Percentiles rank a stretch among this genome's conserved stretches.
Conservation (phyloP, 2,797 vertebrate species). For the Adrianichthys oophorus region DNA sequence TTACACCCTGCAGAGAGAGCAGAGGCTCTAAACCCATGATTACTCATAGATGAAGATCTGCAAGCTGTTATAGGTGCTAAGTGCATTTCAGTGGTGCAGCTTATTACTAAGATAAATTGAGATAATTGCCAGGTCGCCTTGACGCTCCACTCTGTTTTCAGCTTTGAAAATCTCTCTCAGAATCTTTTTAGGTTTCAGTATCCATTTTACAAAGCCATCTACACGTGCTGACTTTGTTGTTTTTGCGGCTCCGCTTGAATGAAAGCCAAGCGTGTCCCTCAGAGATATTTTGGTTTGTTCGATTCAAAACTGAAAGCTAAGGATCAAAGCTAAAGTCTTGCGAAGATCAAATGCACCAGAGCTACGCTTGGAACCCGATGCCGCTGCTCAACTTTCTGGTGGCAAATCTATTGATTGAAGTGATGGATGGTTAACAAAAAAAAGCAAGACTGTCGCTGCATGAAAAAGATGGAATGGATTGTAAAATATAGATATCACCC, state of each 20-base stretch:
- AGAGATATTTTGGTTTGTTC: slow-evolving; percentile 35
- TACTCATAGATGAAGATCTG: slow-evolving; percentile 16
- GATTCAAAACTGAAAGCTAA: slow-evolving; percentile 40
- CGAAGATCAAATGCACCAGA: slow-evolving; percentile 34
- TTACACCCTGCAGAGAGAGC: slow-evolving; percentile 1
- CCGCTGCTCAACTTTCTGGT: slow-evolving; percentile 29
- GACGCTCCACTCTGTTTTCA: slow-evolving; percentile 13
- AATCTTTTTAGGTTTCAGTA: slow-evolving; percentile 6
- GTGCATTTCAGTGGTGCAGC: slow-evolving; percentile 5
- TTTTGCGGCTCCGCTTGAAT: slow-evolving; percentile 22
- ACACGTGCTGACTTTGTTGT: slow-evolving; percentile 30
- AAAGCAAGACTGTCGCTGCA: slow-evolving; percentile 11
- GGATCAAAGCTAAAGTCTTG: slow-evolving; percentile 46
- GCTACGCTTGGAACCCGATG: slow-evolving; percentile 25
- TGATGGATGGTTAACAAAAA: slow-evolving; percentile 41
- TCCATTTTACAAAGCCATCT: slow-evolving; percentile 18
- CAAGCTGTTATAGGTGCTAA: slow-evolving; percentile 6
- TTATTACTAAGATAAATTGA: slow-evolving; percentile 13
- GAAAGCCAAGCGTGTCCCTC: slow-evolving; percentile 25
- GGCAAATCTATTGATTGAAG: slow-evolving; percentile 44
- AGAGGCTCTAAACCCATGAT: background rate
- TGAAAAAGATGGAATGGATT: slow-evolving; percentile 1
- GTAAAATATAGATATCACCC: slow-evolving; percentile 17
- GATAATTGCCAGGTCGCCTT: slow-evolving; percentile 1
- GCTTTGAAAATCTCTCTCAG: slow-evolving; percentile 23